These are phyloP conservation scores for Rhinoderma darwinii DNA, from an alignment of 2,113 vertebrate species.

Conservation along the genomic window DNA sequence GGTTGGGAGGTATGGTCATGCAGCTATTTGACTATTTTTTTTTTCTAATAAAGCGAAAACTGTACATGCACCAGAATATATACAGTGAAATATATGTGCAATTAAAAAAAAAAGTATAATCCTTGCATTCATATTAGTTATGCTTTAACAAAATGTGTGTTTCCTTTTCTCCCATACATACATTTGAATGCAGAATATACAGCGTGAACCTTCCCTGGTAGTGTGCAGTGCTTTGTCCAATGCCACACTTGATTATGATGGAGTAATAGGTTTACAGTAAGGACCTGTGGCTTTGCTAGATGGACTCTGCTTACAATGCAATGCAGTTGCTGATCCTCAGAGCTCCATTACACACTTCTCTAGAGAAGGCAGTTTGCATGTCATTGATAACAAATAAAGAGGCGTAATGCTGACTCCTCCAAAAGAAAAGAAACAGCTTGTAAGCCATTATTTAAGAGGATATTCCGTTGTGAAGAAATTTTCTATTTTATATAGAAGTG, in stretches of 20 bases:
- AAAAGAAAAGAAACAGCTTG: background rate
- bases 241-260: conserved; percentile 16
- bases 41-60: background rate
- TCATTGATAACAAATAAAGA: conserved; percentile 28
- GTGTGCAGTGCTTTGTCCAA: background rate
- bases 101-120: background rate
- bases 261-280: conserved; percentile 23
- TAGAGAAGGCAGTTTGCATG: conserved; percentile 29
- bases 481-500: conserved; percentile 4
- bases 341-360: conserved; percentile 45
- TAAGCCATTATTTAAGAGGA: conserved; percentile 20
- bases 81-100: background rate
- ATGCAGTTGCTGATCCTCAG: conserved; percentile 26
- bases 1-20: too few relatives aligned
- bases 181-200: background rate
- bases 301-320: conserved; percentile 24
- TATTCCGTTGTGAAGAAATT: conserved; percentile 21
- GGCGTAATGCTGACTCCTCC: background rate
- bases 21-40: background rate
- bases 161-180: background rate
- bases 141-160: background rate
- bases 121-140: background rate
- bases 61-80: background rate
- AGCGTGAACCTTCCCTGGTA: background rate
- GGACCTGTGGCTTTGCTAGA: conserved; percentile 25